These are phyloP conservation scores for Perca fluviatilis DNA, from an alignment of 2,113 vertebrate species.

Conservation along the genomic window DNA sequence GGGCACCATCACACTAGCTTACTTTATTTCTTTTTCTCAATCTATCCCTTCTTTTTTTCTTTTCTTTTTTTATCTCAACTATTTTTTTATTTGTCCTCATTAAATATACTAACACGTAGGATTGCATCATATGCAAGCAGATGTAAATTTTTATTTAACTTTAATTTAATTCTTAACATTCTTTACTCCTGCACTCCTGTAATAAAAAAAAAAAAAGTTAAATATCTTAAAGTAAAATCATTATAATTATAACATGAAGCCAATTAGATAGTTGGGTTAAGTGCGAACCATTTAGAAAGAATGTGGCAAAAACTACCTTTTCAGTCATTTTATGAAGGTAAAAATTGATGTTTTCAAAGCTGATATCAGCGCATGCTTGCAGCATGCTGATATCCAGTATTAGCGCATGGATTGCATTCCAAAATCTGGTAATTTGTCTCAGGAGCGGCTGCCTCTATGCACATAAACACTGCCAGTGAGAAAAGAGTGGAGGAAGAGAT, in stretches of 20 bases:
- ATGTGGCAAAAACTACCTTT: no score
- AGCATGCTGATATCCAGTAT: background rate
- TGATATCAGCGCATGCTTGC: background rate
- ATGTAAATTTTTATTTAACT: no score
- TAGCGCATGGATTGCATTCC: background rate
- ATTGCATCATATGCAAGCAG: no score
- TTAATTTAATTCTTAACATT: no score
- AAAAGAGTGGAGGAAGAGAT: background rate
- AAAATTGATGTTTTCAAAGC: background rate
- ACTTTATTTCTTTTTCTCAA: no score
- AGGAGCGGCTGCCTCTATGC: background rate
- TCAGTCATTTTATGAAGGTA: background rate
- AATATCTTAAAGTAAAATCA: background rate
- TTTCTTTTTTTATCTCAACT: no score
- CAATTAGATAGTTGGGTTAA: background rate
- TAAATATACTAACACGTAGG: no score
- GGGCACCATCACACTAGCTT: no score
- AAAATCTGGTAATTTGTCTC: background rate
- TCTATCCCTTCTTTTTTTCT: no score
- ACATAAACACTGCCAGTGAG: background rate
- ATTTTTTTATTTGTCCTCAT: no score
- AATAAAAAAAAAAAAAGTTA: no score
- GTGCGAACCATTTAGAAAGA: background rate
- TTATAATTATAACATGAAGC: background rate
- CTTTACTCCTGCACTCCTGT: no score